Evolutionary conservation across 2,888 invertebrate genomes (phyloP).

Genomic region (Mellilla xanthometata): DNA sequence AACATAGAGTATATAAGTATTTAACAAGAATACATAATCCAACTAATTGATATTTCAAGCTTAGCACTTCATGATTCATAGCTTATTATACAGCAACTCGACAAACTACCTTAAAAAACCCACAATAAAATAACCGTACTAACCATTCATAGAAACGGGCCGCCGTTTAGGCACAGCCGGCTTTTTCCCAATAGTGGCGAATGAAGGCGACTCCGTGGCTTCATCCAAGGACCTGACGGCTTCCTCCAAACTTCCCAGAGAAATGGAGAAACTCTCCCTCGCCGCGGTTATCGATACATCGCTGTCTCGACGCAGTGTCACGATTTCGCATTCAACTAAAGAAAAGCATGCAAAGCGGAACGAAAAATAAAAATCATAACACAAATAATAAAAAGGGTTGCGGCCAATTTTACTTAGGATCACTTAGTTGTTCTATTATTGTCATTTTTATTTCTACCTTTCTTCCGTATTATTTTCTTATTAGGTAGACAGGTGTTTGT

Average conservation of each 20-base stretch:
- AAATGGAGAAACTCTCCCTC: conserved; percentile 74
- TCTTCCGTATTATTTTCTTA: no score
- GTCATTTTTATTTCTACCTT: no score
- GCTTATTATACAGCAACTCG: no score
- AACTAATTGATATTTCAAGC: no score
- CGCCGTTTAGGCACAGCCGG: conserved; percentile 79
- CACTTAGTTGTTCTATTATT: background rate
- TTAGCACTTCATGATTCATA: no score
- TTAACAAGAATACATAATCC: no score
- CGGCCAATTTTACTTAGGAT: conserved; percentile 3
- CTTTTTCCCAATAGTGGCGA: conserved; percentile 75
- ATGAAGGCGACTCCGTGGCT: conserved; percentile 62
- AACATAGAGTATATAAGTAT: no score
- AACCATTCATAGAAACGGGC: conserved; percentile 85
- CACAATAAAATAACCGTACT: no score
- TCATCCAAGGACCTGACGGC: conserved; percentile 72
- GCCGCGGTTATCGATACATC: conserved; percentile 72
- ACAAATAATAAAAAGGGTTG: conserved; percentile 21
- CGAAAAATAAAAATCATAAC: conserved; percentile 41
- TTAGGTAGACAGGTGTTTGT: no score
- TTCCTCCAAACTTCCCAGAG: conserved; percentile 73
- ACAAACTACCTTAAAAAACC: no score
- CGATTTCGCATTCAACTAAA: conserved; percentile 75
- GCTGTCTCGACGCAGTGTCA: conserved; percentile 78
- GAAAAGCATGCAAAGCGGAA: conserved; percentile 53